phyloP scores from a whole-genome alignment of 1,140 invertebrate species.

The Macrosteles quadrilineatus region DNA sequence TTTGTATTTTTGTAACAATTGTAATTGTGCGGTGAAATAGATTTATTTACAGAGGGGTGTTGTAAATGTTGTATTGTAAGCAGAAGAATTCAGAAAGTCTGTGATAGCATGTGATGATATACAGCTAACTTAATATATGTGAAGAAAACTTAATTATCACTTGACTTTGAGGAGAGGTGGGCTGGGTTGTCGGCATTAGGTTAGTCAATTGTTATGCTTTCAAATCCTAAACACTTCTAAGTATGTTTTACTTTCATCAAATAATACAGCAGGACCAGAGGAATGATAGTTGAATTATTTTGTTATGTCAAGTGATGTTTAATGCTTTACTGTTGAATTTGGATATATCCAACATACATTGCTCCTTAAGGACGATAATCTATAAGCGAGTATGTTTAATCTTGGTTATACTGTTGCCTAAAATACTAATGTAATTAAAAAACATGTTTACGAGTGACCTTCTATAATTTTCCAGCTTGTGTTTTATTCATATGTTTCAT shows the following conservation, averaged over 20 bases:
- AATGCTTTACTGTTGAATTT: too few species aligned
- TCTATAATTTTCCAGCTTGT: too few species aligned
- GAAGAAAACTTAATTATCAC: slow-evolving; percentile 12
- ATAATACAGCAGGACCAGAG: slow-evolving; percentile 1
- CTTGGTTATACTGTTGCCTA: too few species aligned
- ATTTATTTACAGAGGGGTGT: not conserved
- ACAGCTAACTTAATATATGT: slow-evolving; percentile 33
- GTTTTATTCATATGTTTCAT: too few species aligned
- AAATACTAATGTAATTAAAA: too few species aligned
- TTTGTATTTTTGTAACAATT: slow-evolving; percentile 40
- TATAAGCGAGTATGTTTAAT: too few species aligned
- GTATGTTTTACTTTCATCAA: not conserved
- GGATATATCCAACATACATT: too few species aligned
- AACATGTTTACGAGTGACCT: too few species aligned
- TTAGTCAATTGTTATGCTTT: not conserved
- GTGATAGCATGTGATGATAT: slow-evolving; percentile 42
- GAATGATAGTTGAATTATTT: too few species aligned
- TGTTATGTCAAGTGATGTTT: too few species aligned
- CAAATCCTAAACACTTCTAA: not conserved
- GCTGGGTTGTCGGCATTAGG: not conserved
- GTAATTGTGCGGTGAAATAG: not conserved
- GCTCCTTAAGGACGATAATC: too few species aligned
- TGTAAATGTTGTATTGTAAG: not conserved
- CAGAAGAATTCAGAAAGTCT: slow-evolving; percentile 32
- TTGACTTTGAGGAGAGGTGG: not conserved